phyloP scores from a whole-genome alignment of 1,140 invertebrate species.

The Drosophila setifemur region DNA sequence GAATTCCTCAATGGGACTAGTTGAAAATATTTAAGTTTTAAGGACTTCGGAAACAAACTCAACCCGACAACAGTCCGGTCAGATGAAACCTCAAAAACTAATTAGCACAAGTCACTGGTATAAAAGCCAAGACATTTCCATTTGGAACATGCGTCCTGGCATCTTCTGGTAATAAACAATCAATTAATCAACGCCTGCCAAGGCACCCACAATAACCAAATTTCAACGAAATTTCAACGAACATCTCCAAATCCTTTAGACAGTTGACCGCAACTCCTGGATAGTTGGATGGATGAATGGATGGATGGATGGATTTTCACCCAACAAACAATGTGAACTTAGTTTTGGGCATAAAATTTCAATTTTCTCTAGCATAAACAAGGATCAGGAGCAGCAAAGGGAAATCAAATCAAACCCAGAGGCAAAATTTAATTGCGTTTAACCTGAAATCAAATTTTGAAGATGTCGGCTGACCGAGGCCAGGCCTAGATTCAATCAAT shows the following conservation, averaged over 20 bases:
- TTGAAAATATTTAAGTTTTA: conserved; percentile 4
- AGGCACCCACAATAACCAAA: conserved; percentile 45
- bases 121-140: conserved; percentile 23
- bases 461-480: conserved; percentile 31
- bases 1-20: neutral
- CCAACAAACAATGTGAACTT: too few species aligned
- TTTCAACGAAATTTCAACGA: conserved; percentile 57
- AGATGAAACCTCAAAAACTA: conserved; percentile 65
- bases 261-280: conserved; percentile 55
- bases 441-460: conserved; percentile 76
- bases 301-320: too few species aligned
- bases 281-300: too few species aligned
- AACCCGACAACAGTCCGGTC: conserved; percentile 1
- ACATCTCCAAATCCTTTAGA: conserved; percentile 64
- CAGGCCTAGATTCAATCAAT: conserved; percentile 68
- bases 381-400: conserved; percentile 3
- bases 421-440: conserved; percentile 79
- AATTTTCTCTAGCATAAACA: conserved; percentile 66
- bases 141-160: conserved; percentile 10
- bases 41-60: conserved; percentile 5
- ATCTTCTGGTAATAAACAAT: conserved; percentile 26
- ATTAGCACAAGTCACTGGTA: conserved; percentile 50
- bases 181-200: conserved; percentile 66
- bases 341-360: conserved; percentile 56
- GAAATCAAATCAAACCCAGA: conserved; percentile 62